Evolutionary conservation across 2,113 vertebrate genomes (phyloP).

Genomic region (Atlantisia rogersi): DNA sequence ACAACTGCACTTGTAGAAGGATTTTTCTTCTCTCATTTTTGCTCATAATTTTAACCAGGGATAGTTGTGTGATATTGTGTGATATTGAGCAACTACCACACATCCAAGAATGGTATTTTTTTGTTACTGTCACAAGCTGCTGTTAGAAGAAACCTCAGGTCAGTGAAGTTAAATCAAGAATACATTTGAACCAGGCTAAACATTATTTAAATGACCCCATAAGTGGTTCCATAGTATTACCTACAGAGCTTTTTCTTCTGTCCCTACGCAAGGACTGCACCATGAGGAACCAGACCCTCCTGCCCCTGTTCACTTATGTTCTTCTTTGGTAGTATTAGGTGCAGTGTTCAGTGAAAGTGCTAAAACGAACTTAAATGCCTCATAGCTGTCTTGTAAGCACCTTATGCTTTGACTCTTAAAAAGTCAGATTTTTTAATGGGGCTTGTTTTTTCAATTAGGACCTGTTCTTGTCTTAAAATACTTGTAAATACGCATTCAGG

Average conservation of each 20-base stretch:
- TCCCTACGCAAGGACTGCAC: neutral
- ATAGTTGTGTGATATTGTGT: neutral
- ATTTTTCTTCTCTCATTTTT: neutral
- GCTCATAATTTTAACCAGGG: neutral
- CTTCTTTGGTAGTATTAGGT: neutral
- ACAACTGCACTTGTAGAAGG: neutral
- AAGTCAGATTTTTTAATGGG: neutral
- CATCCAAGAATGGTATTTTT: neutral
- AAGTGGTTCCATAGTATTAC: neutral
- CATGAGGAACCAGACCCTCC: neutral
- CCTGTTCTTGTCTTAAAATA: neutral
- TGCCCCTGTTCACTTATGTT: neutral
- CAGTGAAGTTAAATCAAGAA: neutral
- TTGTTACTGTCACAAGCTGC: neutral
- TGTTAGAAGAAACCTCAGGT: neutral
- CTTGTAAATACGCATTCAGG: neutral
- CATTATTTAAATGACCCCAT: neutral
- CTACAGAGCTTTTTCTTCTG: neutral
- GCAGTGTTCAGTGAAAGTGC: neutral
- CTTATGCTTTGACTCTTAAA: neutral
- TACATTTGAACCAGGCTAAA: neutral
- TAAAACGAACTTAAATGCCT: neutral
- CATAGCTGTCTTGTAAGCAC: neutral
- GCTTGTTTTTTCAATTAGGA: neutral
- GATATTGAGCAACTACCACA: neutral